These are phyloP conservation scores for Bombus balteatus DNA, from an alignment of 1,140 invertebrate genomes.

Conservation along the genomic window DNA sequence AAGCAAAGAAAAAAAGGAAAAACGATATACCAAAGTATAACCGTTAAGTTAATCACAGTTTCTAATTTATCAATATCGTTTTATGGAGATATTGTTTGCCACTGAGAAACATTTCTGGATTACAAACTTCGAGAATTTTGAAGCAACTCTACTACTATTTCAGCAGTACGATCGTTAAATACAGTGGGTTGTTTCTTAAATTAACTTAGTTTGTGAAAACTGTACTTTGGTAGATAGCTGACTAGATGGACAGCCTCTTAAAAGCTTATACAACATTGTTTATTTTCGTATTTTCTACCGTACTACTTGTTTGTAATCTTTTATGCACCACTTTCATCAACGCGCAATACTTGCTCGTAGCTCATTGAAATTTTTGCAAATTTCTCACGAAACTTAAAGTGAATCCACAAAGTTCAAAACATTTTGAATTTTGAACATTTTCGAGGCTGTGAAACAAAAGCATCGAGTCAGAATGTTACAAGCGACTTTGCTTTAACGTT, in stretches of 20 bases:
- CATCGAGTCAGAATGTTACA: no score
- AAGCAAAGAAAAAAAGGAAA: not conserved
- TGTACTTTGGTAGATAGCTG: not conserved
- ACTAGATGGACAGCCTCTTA: not conserved
- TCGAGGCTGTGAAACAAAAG: not conserved
- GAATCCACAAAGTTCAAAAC: not conserved
- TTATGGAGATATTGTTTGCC: not conserved
- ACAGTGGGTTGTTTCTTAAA: slow-evolving; percentile 4
- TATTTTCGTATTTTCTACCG: not conserved
- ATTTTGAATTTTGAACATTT: not conserved
- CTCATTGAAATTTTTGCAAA: not conserved
- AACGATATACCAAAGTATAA: no score
- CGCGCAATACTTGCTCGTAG: not conserved
- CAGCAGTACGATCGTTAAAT: not conserved
- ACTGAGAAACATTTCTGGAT: not conserved
- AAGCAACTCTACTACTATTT: not conserved
- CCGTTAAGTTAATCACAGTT: not conserved
- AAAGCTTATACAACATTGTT: slow-evolving; percentile 40
- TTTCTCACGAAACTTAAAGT: not conserved
- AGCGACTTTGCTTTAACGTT: not conserved
- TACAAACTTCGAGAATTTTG: not conserved
- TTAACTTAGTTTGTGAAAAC: slow-evolving; percentile 23
- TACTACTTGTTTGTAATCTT: not conserved
- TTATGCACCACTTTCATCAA: not conserved
- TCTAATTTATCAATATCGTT: not conserved